These are phyloP conservation scores for Melitaea cinxia DNA, from an alignment of 1,140 invertebrate species.

Conservation along the genomic window DNA sequence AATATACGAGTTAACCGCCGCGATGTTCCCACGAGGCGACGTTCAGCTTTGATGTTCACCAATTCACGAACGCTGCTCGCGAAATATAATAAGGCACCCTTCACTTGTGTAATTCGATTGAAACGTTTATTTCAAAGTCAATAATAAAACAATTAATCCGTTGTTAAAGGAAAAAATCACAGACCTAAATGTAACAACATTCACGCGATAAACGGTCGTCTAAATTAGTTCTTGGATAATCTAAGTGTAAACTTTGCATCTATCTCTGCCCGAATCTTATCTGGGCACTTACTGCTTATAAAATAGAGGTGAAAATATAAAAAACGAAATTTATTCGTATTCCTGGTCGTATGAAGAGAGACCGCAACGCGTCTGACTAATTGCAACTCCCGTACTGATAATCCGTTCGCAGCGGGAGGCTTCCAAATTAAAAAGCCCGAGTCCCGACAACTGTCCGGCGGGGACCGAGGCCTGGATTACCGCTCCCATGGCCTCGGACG, in stretches of 20 bases:
- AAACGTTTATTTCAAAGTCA: not conserved
- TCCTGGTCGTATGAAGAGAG: slow-evolving; percentile 39
- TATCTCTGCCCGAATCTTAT: slow-evolving; percentile 34
- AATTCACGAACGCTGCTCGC: slow-evolving; percentile 32
- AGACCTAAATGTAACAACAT: no score
- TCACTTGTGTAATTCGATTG: slow-evolving; percentile 13
- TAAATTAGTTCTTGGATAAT: slow-evolving; percentile 48
- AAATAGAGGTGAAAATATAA: slow-evolving; percentile 22
- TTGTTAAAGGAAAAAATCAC: not conserved
- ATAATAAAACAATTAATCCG: not conserved
- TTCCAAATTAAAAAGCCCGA: slow-evolving; percentile 74
- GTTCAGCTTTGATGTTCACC: slow-evolving; percentile 63
- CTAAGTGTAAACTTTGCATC: slow-evolving; percentile 38
- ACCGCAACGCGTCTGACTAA: slow-evolving; percentile 65
- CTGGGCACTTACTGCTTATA: not conserved
- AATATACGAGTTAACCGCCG: slow-evolving; percentile 56
- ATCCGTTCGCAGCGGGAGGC: slow-evolving; percentile 75
- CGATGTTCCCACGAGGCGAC: slow-evolving; percentile 69
- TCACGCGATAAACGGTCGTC: slow-evolving; percentile 32
- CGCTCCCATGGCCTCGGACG: slow-evolving; percentile 53
- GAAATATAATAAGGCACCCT: slow-evolving; percentile 32
- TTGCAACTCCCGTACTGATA: slow-evolving; percentile 68
- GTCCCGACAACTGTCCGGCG: slow-evolving; percentile 61
- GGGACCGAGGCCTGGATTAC: slow-evolving; percentile 60
- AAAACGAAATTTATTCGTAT: not conserved